These are phyloP conservation scores for Gisinianus flammeolus DNA, from an alignment of 2,888 invertebrate genomes.

Conservation along the genomic window DNA sequence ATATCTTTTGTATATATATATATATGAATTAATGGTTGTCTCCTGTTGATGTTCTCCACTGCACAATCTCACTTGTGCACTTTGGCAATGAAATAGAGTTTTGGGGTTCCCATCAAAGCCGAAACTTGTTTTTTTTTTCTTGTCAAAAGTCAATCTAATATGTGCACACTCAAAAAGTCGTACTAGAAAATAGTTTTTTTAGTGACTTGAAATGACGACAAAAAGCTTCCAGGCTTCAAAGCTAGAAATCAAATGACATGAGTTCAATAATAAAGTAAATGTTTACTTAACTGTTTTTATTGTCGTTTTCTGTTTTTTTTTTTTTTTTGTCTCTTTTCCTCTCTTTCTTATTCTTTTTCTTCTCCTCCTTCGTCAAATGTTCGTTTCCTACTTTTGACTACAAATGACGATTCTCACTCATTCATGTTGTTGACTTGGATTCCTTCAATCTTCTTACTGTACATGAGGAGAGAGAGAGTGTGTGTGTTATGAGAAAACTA, in stretches of 20 bases:
- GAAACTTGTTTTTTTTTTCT: background rate
- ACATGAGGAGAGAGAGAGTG: too few species aligned
- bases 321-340: background rate
- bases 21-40: constrained; percentile 2
- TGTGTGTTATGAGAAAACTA: too few species aligned
- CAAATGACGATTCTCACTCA: background rate
- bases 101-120: background rate
- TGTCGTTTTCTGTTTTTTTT: background rate
- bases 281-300: background rate
- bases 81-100: too few species aligned
- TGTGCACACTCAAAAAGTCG: background rate
- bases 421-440: background rate
- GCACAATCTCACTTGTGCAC: too few species aligned
- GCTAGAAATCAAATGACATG: background rate
- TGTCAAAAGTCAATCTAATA: too few species aligned
- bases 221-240: background rate
- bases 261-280: background rate
- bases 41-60: background rate
- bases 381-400: background rate
- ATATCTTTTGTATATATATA: too few species aligned
- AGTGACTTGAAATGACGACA: too few species aligned
- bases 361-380: background rate
- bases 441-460: too few species aligned
- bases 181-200: too few species aligned
- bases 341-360: background rate